Base-by-base conservation (phyloP, 2,888 invertebrate genomes). In the Gerris lacustris region DNA sequence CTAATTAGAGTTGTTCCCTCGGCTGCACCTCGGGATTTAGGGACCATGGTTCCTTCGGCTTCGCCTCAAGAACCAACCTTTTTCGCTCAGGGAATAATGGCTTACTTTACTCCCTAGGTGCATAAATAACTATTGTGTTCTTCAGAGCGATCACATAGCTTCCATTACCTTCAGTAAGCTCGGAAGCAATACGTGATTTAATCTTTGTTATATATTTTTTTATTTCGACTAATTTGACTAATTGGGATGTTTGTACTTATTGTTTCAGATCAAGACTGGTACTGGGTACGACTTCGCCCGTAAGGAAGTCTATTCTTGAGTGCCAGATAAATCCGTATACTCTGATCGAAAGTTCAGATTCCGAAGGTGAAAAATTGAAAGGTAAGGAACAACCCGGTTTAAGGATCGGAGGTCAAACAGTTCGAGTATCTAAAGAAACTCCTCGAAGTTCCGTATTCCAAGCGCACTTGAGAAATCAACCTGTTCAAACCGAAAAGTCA, bases 251-350 rank as follows among this genome's bases (percentile, higher is more conserved):
- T 31, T 31, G 31, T 71, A 44, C 70, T 72, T 62, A 70, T 71
- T 11, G 72, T 66, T 43, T 67, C 67, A 7, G 64, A n/a, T 64
- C 64, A 64, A n/a, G 64, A 18, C 64, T 64, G 17, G 64, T 64
- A 9, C 64, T 64, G 17, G 64, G 64, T 9, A 18, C 64, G 64
- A 31, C 64, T 18, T 64, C 64, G 17, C 69, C 70, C 17, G 73
- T 67, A 9, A 68, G 76, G 66, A 87, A 86, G 75, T 92, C 92
- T 18, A 92, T 92, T 75, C 82, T 92, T 64, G 89, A 91, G 76
- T 92, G 92, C 81, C 87, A 90, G 71, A 89, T 92, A 63, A 92
- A 92, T 80, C 91, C 92, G 5, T 92, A 92, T 79, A 89, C 91
- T 75, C 83, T 92, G 78, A 87, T 92, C 76, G 87, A 89, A 78